These are phyloP conservation scores for Apostichopus leukothele DNA, from an alignment of 53 echinoderm and acorn worm genomes.

Conservation along the genomic window DNA sequence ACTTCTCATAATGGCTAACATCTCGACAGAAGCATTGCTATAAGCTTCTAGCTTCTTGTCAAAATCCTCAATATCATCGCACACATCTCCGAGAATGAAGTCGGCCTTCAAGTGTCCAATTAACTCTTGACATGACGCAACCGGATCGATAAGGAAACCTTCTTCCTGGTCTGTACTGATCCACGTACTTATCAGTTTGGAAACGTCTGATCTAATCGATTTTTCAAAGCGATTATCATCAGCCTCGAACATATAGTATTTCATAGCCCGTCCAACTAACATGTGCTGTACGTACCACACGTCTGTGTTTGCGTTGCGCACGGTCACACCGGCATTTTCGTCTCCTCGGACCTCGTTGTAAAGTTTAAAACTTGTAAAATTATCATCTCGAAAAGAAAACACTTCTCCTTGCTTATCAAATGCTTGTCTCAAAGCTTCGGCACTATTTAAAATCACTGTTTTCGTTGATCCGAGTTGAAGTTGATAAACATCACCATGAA, in stretches of 20 bases:
- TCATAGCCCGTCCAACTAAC: background rate
- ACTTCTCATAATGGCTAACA: slow-evolving; percentile 2
- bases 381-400: background rate
- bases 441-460: slow-evolving; percentile 12
- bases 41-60: slow-evolving; percentile 7
- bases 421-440: slow-evolving; percentile 19
- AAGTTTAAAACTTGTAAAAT: slow-evolving; percentile 6
- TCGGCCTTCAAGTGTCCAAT: slow-evolving; percentile 5
- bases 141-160: slow-evolving; percentile 6
- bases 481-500: slow-evolving; percentile 4
- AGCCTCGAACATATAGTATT: background rate
- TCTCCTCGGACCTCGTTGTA: slow-evolving; percentile 24
- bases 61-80: slow-evolving; percentile 14
- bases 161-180: background rate
- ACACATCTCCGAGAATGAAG: background rate
- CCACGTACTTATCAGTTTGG: background rate
- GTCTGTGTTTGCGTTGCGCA: background rate
- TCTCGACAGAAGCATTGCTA: background rate
- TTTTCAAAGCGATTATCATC: slow-evolving; percentile 23
- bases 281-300: slow-evolving; percentile 17
- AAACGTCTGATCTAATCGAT: background rate
- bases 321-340: background rate
- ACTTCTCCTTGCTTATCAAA: slow-evolving; percentile 31
- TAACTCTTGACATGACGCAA: background rate
- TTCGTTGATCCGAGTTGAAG: background rate